These are phyloP conservation scores for Chironomus riparius DNA, from an alignment of 2,888 invertebrate species.

Conservation along the genomic window DNA sequence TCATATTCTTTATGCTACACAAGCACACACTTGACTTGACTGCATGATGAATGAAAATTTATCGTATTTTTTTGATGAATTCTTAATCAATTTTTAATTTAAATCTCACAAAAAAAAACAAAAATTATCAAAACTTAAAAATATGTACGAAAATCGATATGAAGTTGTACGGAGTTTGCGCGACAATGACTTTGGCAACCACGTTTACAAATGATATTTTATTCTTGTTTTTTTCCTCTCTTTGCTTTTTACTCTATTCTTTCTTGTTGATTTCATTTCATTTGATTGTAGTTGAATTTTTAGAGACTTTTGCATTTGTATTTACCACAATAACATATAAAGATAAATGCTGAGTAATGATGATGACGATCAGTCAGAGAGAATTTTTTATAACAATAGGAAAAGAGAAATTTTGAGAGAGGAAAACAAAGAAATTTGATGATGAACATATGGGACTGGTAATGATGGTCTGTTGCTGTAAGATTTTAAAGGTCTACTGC, in stretches of 20 bases:
- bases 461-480: not conserved
- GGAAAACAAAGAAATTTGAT: not conserved
- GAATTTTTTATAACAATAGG: not conserved
- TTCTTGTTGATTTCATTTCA: not conserved
- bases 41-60: no score
- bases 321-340: not conserved
- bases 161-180: slow-evolving; percentile 5
- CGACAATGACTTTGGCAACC: slow-evolving; percentile 5
- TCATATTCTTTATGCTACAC: not conserved
- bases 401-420: not conserved
- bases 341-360: not conserved
- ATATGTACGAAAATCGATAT: not conserved
- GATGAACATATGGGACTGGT: not conserved
- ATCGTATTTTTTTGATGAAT: not conserved
- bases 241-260: not conserved
- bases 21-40: no score
- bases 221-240: not conserved
- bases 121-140: not conserved
- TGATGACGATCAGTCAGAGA: not conserved
- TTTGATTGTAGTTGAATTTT: not conserved
- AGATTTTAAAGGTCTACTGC: not conserved
- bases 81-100: not conserved
- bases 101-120: not conserved
- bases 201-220: slow-evolving; percentile 1
- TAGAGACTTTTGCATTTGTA: not conserved